These are phyloP conservation scores for Rapana venosa DNA, from an alignment of 2,888 invertebrate species.

Conservation along the genomic window DNA sequence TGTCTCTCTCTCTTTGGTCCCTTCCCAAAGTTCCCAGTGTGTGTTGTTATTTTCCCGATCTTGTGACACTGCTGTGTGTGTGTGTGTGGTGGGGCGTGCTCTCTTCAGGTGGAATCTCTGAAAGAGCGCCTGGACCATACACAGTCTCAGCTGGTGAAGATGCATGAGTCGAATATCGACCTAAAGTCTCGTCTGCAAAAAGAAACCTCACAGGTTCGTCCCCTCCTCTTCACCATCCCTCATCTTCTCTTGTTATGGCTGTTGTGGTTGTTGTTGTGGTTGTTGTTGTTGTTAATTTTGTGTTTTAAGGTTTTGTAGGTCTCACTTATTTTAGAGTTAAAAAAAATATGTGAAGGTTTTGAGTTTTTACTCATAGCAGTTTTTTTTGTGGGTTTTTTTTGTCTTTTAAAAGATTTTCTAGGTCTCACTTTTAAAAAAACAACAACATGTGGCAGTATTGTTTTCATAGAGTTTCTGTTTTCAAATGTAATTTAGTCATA, in stretches of 20 bases:
- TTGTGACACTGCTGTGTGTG: background rate
- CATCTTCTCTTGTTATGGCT: background rate
- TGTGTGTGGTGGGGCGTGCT: background rate
- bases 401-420: too few relatives aligned
- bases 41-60: background rate
- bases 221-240: background rate
- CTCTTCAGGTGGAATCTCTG: slow-evolving; percentile 68
- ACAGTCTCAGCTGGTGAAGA: slow-evolving; percentile 67
- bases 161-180: slow-evolving; percentile 70
- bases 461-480: too few relatives aligned
- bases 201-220: slow-evolving; percentile 63
- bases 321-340: too few relatives aligned
- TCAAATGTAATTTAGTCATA: too few relatives aligned
- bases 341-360: too few relatives aligned
- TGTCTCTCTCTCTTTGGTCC: too few relatives aligned
- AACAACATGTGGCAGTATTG: too few relatives aligned
- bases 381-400: too few relatives aligned
- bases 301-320: background rate
- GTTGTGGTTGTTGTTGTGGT: too few relatives aligned
- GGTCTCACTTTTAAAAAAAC: too few relatives aligned
- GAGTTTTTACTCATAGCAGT: too few relatives aligned
- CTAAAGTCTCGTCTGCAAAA: slow-evolving; percentile 69
- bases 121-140: slow-evolving; percentile 70
- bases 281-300: background rate
- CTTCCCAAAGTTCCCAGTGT: too few relatives aligned